Evolutionary conservation across 2,797 vertebrate genomes (phyloP), one percentile per base, ranked within the genome.

Genomic region (Danio tinwini): DNA sequence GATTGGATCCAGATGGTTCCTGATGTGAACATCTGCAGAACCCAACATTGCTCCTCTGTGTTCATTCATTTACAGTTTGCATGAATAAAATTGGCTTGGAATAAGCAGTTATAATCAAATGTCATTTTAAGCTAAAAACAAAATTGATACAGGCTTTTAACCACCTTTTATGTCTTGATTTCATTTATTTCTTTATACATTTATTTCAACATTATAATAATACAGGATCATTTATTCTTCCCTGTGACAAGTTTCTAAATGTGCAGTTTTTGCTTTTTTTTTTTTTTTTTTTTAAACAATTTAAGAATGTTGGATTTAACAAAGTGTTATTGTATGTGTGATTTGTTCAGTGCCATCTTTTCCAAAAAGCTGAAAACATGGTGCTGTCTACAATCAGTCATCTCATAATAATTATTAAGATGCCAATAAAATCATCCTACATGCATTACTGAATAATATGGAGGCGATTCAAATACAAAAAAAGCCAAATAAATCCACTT

Each of bases 401-500:
- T 49, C 14, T 59, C 12, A 39, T 39, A 29, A 29, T 21, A 29
- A 29, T 42, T 16, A 63, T 77, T 19, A 62, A 37, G 8, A 69
- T 5, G 5, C 13, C 53, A 17, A 13, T 52, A 47, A 13, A 16
- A 42, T 70, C 12, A 12, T 5, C 14, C 39, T 19, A 14, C 44
- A 58, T 40, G 9, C 9, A 29, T 52, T 29, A 56, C n/a, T 44
- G 8, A 64, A 62, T 16, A 5, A 19, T 29, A 65, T 63, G 10
- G 62, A 53, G 14, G 78, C 19, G 65, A 69, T 79, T 83, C 49
- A 70, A 77, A 65, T 77, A 83, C 16, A 68, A 69, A 74, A n/a
- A 64, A 67, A 29, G 29, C 76, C 69, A 40, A 64, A 78, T 67
- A 79, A 61, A 88, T 90, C 91, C 89, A 92, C 90, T 87, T 61